Evolutionary conservation across 2,797 vertebrate genomes (phyloP), one percentile per base, ranked within the genome.

Genomic region (Scomberomorus guttatus): DNA sequence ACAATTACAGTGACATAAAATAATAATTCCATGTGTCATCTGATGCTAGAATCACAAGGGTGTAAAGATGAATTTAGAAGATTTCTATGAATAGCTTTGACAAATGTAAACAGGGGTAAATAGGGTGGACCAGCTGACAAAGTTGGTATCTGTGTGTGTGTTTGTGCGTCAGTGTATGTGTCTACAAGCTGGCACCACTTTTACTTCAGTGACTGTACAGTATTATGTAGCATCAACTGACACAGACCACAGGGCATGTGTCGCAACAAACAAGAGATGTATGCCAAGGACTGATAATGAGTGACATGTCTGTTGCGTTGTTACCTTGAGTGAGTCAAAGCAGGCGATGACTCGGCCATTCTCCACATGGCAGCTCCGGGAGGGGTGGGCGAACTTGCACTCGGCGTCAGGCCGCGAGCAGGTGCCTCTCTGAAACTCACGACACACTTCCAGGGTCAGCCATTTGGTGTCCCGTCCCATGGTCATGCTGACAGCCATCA

Each of bases 241-340:
- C 56, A 67, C 12, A 3, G 32, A 54, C 46, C 27, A 64, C 61
- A 68, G 22, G 27, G 37, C 70, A 54, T 22, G 2, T 22, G 42
- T 74, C 57, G 32, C 77, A 71, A 75, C 61, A 80, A 78, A 58
- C 57, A 17, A 69, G 42, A 77, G 39, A 29, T 52, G 72, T 52
- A 61, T 17, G 42, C 29, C 39, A 72, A 29, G 8, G 22, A 61
- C 5, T 27, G 64, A 48, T 60, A 51, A 13, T 42, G 79, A 22
- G 56, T 48, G 60, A 32, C 22, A 66, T 48, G 72, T 79, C 50
- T 75, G 76, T 62, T 57, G 81, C 56, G 51, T 86, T 83, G 93
- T 97, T 97, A 99, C 98, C 98, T 99, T 99, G 87, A 99, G 96
- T 42, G 98, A 99, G 96, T 99, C 98, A 92, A 99, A 99, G 95